Evolutionary conservation across 2,113 vertebrate species (phyloP), one percentile per base, ranked within the genome.

Genomic region (Fukomys damarensis): DNA sequence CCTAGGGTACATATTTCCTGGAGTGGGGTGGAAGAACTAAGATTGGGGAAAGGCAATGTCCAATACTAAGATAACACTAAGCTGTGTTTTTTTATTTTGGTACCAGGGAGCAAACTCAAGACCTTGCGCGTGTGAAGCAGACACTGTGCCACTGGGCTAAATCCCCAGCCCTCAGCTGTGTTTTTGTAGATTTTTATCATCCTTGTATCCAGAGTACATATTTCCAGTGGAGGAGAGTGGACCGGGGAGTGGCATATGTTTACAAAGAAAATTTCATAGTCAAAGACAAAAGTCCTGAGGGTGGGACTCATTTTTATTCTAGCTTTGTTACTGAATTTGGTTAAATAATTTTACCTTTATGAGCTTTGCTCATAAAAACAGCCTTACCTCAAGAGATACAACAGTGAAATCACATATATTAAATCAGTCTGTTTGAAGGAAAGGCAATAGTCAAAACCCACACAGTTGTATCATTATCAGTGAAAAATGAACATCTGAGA

Each of bases 271-370:
- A 30, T 81, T 65, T 87, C 41, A 41, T 91, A 84, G n/a, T 52
- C 56, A 35, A 46, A 41, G 63, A 76, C 11, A 41, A 56, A 87
- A 96, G 8, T 46, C 41, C 56, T 80, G 54, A 38, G 1, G 43
- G 54, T 74, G 41, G 77, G 46, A 70, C 17, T 89, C 77, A n/a
- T 81, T 52, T 92, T 74, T 30, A 59, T 83, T 65, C 22, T 19
- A 85, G 30, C 41, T 82, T 63, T 91, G 52, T 58, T 70, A 70
- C 38, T 58, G 26, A 70, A 74, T 90, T 93, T 76, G 70, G 26
- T 79, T 79, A 66, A 94, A 68, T 93, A 56, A 86, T 81, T 93
- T 94, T 70, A 65, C 24, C 35, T 58, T 95, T 86, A n/a, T 86
- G 63, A 66, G 85, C 52, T 12, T 94, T 79, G 90, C 32, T 87